phyloP scores from a whole-genome alignment of 2,888 invertebrate species.

The Agriopis leucophaearia region DNA sequence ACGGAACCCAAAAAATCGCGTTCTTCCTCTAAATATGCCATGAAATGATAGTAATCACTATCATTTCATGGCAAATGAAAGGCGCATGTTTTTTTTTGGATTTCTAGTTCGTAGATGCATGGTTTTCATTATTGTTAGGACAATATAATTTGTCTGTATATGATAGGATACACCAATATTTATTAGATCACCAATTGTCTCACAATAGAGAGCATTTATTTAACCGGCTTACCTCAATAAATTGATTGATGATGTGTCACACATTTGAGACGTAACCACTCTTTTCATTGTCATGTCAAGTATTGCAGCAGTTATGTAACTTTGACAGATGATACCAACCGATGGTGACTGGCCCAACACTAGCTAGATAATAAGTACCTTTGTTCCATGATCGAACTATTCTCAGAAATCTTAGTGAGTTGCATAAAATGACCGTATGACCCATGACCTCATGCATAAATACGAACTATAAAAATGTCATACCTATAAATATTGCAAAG shows the following conservation, averaged over 20 bases:
- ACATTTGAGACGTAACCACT: conserved; percentile 45
- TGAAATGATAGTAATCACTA: neutral
- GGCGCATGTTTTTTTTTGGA: no score
- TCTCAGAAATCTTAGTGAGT: conserved; percentile 23
- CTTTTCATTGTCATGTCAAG: conserved; percentile 41
- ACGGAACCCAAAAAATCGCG: no score
- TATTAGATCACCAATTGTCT: conserved; percentile 2
- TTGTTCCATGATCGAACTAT: conserved; percentile 31
- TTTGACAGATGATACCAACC: conserved; percentile 39
- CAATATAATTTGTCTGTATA: neutral
- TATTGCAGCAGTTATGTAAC: conserved; percentile 43
- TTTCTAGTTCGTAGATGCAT: no score
- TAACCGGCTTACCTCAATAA: conserved; percentile 24
- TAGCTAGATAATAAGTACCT: conserved; percentile 23
- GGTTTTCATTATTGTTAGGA: neutral
- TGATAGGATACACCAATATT: neutral
- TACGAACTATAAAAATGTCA: conserved; percentile 23
- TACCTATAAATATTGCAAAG: conserved; percentile 20
- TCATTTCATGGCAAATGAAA: no score
- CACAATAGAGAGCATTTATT: conserved; percentile 22
- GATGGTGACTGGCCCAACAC: conserved; percentile 30
- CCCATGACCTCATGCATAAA: conserved; percentile 34
- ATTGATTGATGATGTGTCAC: conserved; percentile 50
- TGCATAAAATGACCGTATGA: conserved; percentile 37
- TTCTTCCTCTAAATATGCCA: no score